These are phyloP conservation scores for Polypedilum vanderplanki DNA, from an alignment of 1,140 invertebrate genomes.

Conservation along the genomic window DNA sequence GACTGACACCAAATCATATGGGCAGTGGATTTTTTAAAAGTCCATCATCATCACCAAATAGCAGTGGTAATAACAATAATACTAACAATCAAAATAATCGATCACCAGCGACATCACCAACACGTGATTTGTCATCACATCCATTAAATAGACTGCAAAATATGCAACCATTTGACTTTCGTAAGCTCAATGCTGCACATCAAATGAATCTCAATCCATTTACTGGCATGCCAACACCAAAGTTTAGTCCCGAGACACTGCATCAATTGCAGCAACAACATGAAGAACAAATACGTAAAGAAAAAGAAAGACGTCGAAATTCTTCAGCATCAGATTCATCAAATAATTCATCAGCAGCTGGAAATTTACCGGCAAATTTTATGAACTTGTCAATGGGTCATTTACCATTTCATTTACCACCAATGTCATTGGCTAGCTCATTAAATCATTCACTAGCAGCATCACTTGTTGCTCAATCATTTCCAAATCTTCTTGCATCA, in stretches of 20 bases:
- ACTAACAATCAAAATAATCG: constrained; percentile 37
- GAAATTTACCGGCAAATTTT: constrained; percentile 49
- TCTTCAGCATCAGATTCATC: constrained; percentile 42
- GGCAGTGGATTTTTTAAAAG: constrained; percentile 46
- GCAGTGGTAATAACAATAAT: constrained; percentile 44
- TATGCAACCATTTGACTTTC: constrained; percentile 92
- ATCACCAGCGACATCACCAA: constrained; percentile 43
- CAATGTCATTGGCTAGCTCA: constrained; percentile 47
- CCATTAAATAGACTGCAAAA: constrained; percentile 83
- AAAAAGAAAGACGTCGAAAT: constrained; percentile 31
- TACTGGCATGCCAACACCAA: constrained; percentile 34
- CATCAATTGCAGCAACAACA: constrained; percentile 31
- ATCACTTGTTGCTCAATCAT: constrained; percentile 47
- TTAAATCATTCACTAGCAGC: constrained; percentile 49
- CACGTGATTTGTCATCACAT: constrained; percentile 53
- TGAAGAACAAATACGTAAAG: constrained; percentile 35
- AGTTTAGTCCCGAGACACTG: constrained; percentile 39
- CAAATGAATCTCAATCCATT: constrained; percentile 41
- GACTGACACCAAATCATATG: constrained; percentile 45
- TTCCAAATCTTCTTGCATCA: constrained; percentile 34
- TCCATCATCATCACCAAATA: constrained; percentile 42
- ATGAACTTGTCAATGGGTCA: constrained; percentile 53
- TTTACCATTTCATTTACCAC: constrained; percentile 55
- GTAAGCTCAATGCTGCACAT: constrained; percentile 58
- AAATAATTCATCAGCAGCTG: constrained; percentile 41